These are phyloP conservation scores for Zele albiditarsus DNA, from an alignment of 2,888 invertebrate species.

Conservation along the genomic window DNA sequence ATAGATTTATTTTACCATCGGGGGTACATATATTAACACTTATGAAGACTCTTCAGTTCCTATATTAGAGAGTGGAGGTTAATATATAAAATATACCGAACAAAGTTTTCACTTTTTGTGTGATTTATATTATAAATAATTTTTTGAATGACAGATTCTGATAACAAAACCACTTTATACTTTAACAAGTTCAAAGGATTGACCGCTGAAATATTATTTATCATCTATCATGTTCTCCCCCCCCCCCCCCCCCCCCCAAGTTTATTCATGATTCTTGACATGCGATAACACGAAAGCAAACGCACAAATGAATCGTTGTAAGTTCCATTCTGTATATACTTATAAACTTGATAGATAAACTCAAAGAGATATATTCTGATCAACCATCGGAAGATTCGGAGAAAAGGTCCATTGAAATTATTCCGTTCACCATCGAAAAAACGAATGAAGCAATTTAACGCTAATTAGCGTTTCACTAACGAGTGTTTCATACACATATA, in stretches of 20 bases:
- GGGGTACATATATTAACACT: too few relatives aligned
- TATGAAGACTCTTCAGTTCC: too few relatives aligned
- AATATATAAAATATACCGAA: too few relatives aligned
- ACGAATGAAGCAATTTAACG: conserved; percentile 62
- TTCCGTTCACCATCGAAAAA: conserved; percentile 58
- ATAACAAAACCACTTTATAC: too few relatives aligned
- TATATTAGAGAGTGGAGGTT: too few relatives aligned
- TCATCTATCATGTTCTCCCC: neutral
- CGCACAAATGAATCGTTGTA: neutral
- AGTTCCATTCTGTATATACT: neutral
- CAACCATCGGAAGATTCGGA: conserved; percentile 52
- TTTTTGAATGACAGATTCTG: too few relatives aligned
- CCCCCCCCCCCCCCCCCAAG: too few relatives aligned
- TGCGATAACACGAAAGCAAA: neutral
- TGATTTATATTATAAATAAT: too few relatives aligned
- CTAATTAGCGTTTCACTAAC: conserved; percentile 58
- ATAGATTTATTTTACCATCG: too few relatives aligned
- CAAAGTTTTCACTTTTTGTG: too few relatives aligned
- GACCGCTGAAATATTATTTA: too few relatives aligned
- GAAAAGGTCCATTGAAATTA: conserved; percentile 47
- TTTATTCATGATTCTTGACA: neutral
- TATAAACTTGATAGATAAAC: neutral
- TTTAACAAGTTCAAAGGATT: too few relatives aligned
- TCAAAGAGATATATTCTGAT: conserved; percentile 12
- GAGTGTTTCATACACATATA: conserved; percentile 14